Evolutionary conservation across 1,140 invertebrate species (phyloP), one percentile per base, ranked within the genome.

Genomic region (Rhagoletis zephyria): DNA sequence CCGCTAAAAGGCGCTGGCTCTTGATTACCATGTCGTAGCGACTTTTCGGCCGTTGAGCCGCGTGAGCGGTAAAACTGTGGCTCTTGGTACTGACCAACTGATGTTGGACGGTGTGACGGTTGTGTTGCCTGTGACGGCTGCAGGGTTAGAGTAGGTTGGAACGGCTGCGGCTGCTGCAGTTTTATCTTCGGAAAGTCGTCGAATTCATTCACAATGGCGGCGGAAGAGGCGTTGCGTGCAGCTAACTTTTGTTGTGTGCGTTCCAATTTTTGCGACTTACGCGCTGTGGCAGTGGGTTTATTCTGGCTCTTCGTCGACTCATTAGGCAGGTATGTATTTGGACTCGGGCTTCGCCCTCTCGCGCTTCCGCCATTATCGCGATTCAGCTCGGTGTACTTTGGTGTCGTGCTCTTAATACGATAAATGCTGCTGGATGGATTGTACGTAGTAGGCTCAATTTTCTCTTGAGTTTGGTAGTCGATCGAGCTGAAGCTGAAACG

Each of bases 391-490:
- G 88, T 61, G 63, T 89, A 89, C 60, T 87, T 87, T 19, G 89
- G 77, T 0, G 90, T 87, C 0, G 91, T 91, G 86, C 90, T 90
- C 63, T 89, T 90, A 16, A 59, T 56, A 19, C 90, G 90, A 88
- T 91, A 92, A 40, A 67, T 87, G 14, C 88, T 88, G 63, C 56
- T 89, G 19, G 90, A 90, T 6, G 92, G 92, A 63, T 91, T 93
- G 12, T 91, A 93, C 1, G 92, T 93, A 4, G 92, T 93, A 0
- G 92, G 92, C 64, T 93, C 91, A 30, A 93, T 93, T 51, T 89
- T 90, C 48, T 91, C 90, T 89, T 93, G 91, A n/a, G 92, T 93
- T 87, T 88, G 89, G 61, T 90, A 92, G 81, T 91, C 91, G 45
- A 87, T 90, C 0, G 87, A 61, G 10, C 89, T 88, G 30, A 92